Percentiles rank a stretch among this genome's conserved stretches.
Evolutionary conservation across 2,888 invertebrate species (phyloP).

Genomic region (Polymixis lichenea): DNA sequence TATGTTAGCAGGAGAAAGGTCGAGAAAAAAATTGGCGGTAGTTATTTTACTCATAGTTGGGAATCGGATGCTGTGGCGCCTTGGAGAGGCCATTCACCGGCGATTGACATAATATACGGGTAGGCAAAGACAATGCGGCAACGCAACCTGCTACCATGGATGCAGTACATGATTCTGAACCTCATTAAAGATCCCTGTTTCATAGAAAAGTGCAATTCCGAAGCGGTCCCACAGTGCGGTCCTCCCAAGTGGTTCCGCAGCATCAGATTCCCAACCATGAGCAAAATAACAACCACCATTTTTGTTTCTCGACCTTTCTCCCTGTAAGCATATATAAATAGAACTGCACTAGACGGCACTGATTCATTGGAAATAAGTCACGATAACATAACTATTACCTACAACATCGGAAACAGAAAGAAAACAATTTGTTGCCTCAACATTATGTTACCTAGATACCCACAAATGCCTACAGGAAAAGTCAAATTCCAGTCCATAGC

Average conservation of each 20-base stretch:
- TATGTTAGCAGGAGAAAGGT: background rate
- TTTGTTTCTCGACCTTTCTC: no score
- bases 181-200: no score
- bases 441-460: background rate
- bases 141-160: no score
- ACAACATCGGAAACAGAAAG: background rate
- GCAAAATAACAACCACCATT: no score
- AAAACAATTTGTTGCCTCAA: background rate
- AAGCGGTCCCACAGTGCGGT: no score
- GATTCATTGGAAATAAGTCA: background rate
- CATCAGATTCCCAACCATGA: no score
- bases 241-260: no score
- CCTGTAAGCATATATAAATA: background rate
- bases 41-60: background rate
- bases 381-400: background rate
- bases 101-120: background rate
- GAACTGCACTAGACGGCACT: background rate
- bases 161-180: no score
- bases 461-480: slow-evolving; percentile 1
- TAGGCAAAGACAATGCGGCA: no score
- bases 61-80: background rate
- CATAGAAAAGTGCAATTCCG: no score
- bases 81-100: background rate
- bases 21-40: background rate
- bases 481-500: background rate